phyloP scores from a whole-genome alignment of 1,140 invertebrate genomes.

The Trichogramma pretiosum region DNA sequence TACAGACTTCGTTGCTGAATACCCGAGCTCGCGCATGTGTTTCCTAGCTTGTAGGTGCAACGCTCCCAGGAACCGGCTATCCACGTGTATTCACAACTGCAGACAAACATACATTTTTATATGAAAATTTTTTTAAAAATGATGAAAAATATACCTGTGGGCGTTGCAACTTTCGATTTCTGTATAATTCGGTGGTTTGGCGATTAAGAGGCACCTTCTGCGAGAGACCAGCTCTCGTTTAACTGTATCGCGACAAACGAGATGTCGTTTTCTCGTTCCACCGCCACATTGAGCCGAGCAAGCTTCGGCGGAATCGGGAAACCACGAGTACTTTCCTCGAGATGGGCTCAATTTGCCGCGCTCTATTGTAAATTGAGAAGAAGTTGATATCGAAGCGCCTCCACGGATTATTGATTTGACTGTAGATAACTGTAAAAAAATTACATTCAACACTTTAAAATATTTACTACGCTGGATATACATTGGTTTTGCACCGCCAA shows the following conservation, averaged over 20 bases:
- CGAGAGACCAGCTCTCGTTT: conserved; percentile 42
- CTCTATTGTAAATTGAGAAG: conserved; percentile 33
- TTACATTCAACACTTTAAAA: too few relatives aligned
- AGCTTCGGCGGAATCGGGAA: conserved; percentile 45
- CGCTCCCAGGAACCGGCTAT: conserved; percentile 54
- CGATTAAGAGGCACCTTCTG: conserved; percentile 39
- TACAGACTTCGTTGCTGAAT: conserved; percentile 53
- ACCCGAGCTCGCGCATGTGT: conserved; percentile 53
- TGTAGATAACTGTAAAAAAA: conserved; percentile 23
- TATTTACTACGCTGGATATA: too few relatives aligned
- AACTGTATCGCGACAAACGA: conserved; percentile 45
- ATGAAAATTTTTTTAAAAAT: too few relatives aligned
- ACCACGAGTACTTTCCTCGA: conserved; percentile 45
- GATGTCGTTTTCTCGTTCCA: conserved; percentile 43
- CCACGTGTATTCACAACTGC: conserved; percentile 50
- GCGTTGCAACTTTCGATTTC: conserved; percentile 44
- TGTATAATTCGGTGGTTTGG: conserved; percentile 34
- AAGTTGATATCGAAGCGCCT: conserved; percentile 29
- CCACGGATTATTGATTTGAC: conserved; percentile 20
- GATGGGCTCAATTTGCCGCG: conserved; percentile 28
- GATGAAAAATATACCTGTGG: conserved; percentile 45
- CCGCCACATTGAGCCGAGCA: conserved; percentile 51
- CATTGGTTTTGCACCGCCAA: too few relatives aligned
- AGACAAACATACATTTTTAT: too few relatives aligned
- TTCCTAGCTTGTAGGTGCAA: conserved; percentile 40